Percentiles rank a stretch among this genome's conserved stretches.
Evolutionary conservation across 1,140 invertebrate species (phyloP).

Genomic region (Alviniconcha marisindica): DNA sequence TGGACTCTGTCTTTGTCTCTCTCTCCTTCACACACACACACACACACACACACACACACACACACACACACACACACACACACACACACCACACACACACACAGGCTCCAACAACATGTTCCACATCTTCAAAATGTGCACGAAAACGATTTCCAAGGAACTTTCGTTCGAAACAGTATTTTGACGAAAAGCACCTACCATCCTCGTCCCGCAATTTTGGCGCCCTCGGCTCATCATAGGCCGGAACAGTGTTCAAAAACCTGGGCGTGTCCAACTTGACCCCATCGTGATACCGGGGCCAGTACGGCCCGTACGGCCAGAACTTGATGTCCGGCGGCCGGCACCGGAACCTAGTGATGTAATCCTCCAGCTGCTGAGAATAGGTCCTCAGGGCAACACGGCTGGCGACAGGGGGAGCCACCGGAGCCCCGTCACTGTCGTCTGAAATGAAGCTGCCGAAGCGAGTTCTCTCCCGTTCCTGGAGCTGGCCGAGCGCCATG

Average conservation of each 20-base stretch:
- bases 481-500: not conserved
- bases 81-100: not conserved
- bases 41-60: constrained; percentile 28
- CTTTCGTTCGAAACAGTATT: not conserved
- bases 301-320: constrained; percentile 74
- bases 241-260: constrained; percentile 49
- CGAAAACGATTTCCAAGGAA: not conserved
- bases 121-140: not conserved
- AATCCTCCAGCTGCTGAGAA: constrained; percentile 68
- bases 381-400: constrained; percentile 50
- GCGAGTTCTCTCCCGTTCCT: not conserved
- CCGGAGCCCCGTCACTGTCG: constrained; percentile 31
- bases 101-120: not conserved
- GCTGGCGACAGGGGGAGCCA: constrained; percentile 30
- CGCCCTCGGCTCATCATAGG: constrained; percentile 47
- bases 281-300: constrained; percentile 64
- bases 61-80: constrained; percentile 22
- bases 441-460: constrained; percentile 29
- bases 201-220: constrained; percentile 3
- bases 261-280: constrained; percentile 64
- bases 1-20: too few relatives aligned
- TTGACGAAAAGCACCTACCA: constrained; percentile 7
- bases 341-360: constrained; percentile 67
- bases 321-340: constrained; percentile 71
- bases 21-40: not conserved